A percentile compares a stretch with the other conserved stretches of the same genome.
phyloP scores from a whole-genome alignment of 1,140 invertebrate genomes.

The Drosophila rufa region DNA sequence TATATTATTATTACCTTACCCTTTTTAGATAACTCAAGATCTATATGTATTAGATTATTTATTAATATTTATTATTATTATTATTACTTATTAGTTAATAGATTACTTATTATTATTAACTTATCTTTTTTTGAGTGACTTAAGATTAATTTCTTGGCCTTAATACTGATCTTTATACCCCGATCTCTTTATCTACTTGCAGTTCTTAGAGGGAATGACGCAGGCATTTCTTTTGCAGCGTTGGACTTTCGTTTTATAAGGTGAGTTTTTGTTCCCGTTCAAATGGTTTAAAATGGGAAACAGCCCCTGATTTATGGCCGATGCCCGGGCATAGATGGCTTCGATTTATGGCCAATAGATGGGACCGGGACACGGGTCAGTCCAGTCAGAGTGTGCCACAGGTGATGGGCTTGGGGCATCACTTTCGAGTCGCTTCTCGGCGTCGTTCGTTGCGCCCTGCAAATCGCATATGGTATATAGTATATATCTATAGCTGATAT shows the following conservation, averaged over 20 bases:
- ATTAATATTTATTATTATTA: neutral
- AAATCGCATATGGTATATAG: neutral
- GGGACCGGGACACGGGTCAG: neutral
- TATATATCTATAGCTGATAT: constrained; percentile 21
- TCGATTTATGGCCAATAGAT: constrained; percentile 23
- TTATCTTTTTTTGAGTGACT: neutral
- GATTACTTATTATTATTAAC: neutral
- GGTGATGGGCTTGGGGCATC: constrained; percentile 19
- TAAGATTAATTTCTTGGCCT: neutral
- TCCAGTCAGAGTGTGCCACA: neutral
- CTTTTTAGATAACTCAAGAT: neutral
- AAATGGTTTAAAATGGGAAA: neutral
- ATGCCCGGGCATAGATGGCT: constrained; percentile 4
- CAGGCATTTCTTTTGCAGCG: constrained; percentile 85
- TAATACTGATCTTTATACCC: constrained; percentile 8
- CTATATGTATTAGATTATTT: neutral
- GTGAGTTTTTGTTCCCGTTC: constrained; percentile 49
- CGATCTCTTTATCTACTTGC: constrained; percentile 43
- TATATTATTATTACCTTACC: neutral
- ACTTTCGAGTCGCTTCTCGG: neutral
- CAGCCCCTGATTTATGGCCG: constrained; percentile 1
- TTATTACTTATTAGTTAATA: neutral
- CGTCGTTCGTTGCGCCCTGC: constrained; percentile 2
- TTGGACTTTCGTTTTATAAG: constrained; percentile 85
- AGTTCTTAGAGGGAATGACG: constrained; percentile 84